Base-by-base conservation (phyloP, 2,888 invertebrate genomes). In the Pachliopta kotzebuea region DNA sequence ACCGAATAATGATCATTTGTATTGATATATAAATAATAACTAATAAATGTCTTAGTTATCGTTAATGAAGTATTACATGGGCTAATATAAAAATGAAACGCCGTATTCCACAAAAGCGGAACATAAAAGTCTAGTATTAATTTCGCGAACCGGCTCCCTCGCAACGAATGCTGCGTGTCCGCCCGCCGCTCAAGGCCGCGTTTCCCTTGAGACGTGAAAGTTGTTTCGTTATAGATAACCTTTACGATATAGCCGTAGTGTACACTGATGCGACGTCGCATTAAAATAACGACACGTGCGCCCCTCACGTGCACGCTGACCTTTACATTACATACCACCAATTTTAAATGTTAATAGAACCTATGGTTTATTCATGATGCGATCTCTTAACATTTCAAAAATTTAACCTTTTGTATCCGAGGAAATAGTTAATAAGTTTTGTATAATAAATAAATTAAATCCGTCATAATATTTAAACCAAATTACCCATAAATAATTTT, bases 121-220 rank as follows among this genome's bases (percentile, higher is more conserved):
- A 52, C 3, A 11, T 37, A 45, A 62, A 63, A 65, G 61, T 21
- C 45, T 37, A 23, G 26, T 20, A 54, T 54, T 49, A 49, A 61
- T 58, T 42, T 58, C 31, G 63, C 45, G 52, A 57, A 59, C 55
- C 59, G 59, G 45, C 60, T 58, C 37, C 21, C 52, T 54, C 57
- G 60, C 21, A 60, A 55, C 65, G 69, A 20, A 52, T 55, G n/a
- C 45, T 52, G n/a, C 50, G 50, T 52, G 23, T 52, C 20, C 50
- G 23, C 21, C 11, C 67, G 56, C 31, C 26, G 37, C 54, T 69
- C 86, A 88, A 88, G 89, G 88, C 79, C 85, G 67, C 65, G 70
- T 69, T 77, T 83, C 85, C 88, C 86, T 89, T 88, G 86, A 84
- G 78, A 85, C 84, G 85, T 85, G 90, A 89, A 89, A 88, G 89